Conservation (phyloP, 2,797 vertebrate species). For the Loris lydekkerianus region DNA sequence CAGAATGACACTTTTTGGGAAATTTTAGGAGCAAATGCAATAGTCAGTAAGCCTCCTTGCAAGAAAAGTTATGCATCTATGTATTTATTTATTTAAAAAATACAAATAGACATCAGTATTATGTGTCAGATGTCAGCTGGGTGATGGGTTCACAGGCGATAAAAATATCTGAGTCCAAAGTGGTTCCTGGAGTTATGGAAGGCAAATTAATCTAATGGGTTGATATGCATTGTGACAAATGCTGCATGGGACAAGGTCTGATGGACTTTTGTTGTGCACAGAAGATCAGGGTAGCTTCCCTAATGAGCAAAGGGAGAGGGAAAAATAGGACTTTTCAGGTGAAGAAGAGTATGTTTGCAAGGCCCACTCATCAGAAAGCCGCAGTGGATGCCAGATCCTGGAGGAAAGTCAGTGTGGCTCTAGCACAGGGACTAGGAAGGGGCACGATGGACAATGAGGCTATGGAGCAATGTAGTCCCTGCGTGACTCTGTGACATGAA, state of each 20-base stretch:
- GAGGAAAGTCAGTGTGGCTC: neutral
- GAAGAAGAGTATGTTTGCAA: neutral
- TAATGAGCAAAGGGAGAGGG: neutral
- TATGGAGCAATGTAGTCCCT: neutral
- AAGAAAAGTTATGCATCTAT: neutral
- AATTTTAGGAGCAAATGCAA: neutral
- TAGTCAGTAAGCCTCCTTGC: neutral
- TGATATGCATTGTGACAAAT: neutral
- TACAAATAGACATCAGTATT: neutral
- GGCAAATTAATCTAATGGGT: neutral
- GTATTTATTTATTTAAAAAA: constrained; percentile 31
- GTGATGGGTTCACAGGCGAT: neutral
- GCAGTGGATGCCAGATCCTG: neutral
- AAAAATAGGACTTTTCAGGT: neutral
- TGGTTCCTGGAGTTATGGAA: neutral
- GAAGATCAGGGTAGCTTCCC: neutral
- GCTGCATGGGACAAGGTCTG: neutral
- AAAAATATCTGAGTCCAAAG: neutral
- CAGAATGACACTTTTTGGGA: neutral
- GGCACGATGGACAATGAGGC: neutral
- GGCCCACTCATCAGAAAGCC: neutral
- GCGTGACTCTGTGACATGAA: neutral
- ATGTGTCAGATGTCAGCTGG: neutral
- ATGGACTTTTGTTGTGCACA: neutral
- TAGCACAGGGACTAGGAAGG: neutral